Evolutionary conservation across 2,888 invertebrate species (phyloP), one percentile per base, ranked within the genome.

Genomic region (Orgyia antiqua): DNA sequence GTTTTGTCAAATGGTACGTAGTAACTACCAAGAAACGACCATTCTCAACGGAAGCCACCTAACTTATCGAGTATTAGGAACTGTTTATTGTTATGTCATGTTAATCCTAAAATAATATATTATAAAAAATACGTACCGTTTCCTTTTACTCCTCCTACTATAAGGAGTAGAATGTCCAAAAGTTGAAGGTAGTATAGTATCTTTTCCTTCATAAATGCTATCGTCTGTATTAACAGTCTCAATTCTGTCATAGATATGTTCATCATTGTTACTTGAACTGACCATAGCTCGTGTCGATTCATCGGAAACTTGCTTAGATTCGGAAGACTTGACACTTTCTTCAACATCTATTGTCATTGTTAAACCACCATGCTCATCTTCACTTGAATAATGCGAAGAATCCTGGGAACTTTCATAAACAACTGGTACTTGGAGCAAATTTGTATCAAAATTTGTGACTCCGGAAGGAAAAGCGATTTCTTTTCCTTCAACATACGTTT

Each of bases 401-500:
- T 67, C 68, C 7, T 67, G 62, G 0, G 53, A 51, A 8, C 53
- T 28, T 1, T 58, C 65, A 23, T 69, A 64, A 8, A 34, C 29
- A 2, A 23, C 24, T 1, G 52, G 52, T 2, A 52, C 43, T 29
- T 26, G 24, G 1, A 54, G 21, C 24, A 26, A 30, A 29, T 57
- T 56, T 0, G 52, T 51, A 4, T 74, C 69, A 8, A 57, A 31
- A 27, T 71, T 70, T 0, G 61, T 60, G 0, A 54, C 51, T 2
- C 49, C 43, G 1, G 52, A 52, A 1, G 75, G 70, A 10, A 83
- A 83, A 0, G 65, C 45, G 1, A 84, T 80, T 52, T 84, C 83
- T 39, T 72, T 82, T 0, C 84, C 84, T 67, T 86, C 86, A 0
- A 84, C 82, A 21, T 82, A 82, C 0, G 75, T 78, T 52, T 84